These are phyloP conservation scores for Oithona nana DNA, from an alignment of 2,888 invertebrate genomes.

Conservation along the genomic window DNA sequence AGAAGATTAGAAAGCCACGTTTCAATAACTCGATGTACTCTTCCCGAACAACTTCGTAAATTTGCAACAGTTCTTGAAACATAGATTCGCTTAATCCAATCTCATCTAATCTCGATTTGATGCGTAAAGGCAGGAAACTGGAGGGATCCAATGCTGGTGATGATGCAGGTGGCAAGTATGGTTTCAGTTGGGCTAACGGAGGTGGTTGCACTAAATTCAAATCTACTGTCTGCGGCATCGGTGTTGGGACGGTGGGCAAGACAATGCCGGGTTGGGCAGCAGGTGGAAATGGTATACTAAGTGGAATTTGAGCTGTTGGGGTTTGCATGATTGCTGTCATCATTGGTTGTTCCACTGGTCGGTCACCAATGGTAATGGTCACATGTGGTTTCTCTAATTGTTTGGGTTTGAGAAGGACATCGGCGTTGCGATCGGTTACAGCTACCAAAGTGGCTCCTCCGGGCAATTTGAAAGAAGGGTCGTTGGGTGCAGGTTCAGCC, in stretches of 20 bases:
- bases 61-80: neutral
- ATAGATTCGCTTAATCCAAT: neutral
- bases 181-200: neutral
- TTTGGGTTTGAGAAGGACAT: neutral
- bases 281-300: neutral
- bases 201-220: neutral
- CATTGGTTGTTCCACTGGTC: neutral
- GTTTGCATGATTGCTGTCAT: neutral
- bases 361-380: conserved; percentile 2
- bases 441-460: neutral
- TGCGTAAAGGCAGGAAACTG: neutral
- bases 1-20: conserved; percentile 5
- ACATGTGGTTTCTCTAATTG: neutral
- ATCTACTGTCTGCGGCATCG: neutral
- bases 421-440: neutral
- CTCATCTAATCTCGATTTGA: conserved; percentile 1
- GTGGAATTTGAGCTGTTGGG: neutral
- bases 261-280: neutral
- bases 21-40: conserved; percentile 11
- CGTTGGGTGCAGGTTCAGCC: too few relatives aligned
- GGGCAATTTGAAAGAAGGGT: neutral
- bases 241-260: neutral
- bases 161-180: neutral
- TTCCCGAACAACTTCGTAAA: neutral
- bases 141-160: neutral